Evolutionary conservation across 2,113 vertebrate genomes (phyloP).

Genomic region (Neogale vison): DNA sequence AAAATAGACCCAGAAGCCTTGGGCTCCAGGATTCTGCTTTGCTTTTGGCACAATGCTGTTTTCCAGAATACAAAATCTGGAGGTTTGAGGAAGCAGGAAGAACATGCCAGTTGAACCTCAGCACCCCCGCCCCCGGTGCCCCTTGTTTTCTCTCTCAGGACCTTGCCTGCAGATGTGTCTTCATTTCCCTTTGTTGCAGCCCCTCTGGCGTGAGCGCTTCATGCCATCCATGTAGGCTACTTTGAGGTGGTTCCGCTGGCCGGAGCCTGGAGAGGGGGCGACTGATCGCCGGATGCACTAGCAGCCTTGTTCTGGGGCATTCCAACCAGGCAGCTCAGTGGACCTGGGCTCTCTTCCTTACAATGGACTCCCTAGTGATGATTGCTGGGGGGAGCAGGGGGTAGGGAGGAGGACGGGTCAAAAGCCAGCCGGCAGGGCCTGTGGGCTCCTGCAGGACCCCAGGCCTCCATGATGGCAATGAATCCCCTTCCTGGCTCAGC

Average conservation of each 20-base stretch:
- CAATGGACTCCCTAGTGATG: neutral
- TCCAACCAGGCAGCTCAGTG: neutral
- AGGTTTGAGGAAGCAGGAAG: neutral
- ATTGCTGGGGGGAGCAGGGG: too few species aligned
- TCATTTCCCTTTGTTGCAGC: neutral
- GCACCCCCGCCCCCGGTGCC: neutral
- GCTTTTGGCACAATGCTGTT: neutral
- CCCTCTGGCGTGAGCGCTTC: neutral
- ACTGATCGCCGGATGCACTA: rapidly evolving
- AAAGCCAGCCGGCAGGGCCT: neutral
- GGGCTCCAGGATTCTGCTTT: neutral
- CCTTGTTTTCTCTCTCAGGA: neutral
- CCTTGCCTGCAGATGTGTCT: neutral
- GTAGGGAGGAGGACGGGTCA: rapidly evolving
- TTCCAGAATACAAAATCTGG: neutral
- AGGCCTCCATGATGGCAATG: neutral
- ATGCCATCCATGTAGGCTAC: neutral
- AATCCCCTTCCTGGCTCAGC: neutral
- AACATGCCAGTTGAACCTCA: rapidly evolving
- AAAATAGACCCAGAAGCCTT: neutral
- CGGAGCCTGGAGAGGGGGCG: rapidly evolving
- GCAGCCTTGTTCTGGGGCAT: neutral
- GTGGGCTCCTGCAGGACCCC: neutral
- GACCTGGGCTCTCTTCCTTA: neutral
- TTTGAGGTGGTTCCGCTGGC: rapidly evolving